Percentiles rank a stretch among this genome's conserved stretches.
Evolutionary conservation across 2,797 vertebrate species (phyloP).

Genomic region (Xenentodon cancila): DNA sequence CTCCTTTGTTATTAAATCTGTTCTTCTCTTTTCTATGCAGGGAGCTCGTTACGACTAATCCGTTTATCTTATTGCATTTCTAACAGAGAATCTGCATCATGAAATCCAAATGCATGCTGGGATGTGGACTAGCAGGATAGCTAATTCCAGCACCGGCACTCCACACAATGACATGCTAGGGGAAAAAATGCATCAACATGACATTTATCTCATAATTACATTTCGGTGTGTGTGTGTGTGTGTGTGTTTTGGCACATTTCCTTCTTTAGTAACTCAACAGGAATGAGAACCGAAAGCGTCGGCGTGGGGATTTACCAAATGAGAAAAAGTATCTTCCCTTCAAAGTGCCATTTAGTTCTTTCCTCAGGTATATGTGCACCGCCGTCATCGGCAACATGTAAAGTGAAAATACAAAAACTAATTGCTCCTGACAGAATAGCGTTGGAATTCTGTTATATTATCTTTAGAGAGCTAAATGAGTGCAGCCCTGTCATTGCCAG

Average conservation of each 20-base stretch:
- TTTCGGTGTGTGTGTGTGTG: not conserved
- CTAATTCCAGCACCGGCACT: slow-evolving; percentile 1
- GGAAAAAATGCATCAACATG: not conserved
- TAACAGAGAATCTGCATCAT: slow-evolving; percentile 44
- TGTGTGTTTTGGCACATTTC: slow-evolving; percentile 12
- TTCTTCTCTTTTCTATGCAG: too few species aligned
- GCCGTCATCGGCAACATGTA: slow-evolving; percentile 9
- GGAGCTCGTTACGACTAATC: slow-evolving; percentile 42
- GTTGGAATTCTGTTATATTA: slow-evolving; percentile 51
- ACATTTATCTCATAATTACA: slow-evolving; percentile 53
- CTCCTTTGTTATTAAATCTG: too few species aligned
- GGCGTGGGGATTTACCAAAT: slow-evolving; percentile 47
- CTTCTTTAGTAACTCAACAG: slow-evolving; percentile 40
- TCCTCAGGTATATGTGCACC: slow-evolving; percentile 30
- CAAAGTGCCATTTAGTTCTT: slow-evolving; percentile 40
- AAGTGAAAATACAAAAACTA: slow-evolving; percentile 37
- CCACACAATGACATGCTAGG: slow-evolving; percentile 11
- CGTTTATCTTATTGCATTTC: slow-evolving; percentile 50
- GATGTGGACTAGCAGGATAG: slow-evolving; percentile 36
- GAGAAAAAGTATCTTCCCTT: slow-evolving; percentile 22
- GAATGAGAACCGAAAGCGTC: slow-evolving; percentile 44
- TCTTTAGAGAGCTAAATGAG: slow-evolving; percentile 55
- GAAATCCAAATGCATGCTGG: slow-evolving; percentile 60
- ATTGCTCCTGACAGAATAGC: slow-evolving; percentile 46
- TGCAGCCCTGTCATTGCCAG: slow-evolving; percentile 45